These are phyloP conservation scores for Bombus pyrosoma DNA, from an alignment of 1,140 invertebrate species.

Conservation along the genomic window DNA sequence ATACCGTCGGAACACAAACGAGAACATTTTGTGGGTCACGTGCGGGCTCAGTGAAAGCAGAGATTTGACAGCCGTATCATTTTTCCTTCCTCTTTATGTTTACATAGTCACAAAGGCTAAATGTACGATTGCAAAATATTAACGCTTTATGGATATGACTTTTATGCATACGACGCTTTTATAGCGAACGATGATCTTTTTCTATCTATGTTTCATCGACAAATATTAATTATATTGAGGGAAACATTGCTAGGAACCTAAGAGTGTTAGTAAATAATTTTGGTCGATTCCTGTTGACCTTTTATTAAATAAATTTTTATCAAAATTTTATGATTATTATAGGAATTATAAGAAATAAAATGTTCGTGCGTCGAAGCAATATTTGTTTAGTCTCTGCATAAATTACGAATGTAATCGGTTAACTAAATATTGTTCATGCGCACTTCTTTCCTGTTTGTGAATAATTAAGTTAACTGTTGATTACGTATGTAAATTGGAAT, in stretches of 20 bases:
- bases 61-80: conserved; percentile 66
- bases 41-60: conserved; percentile 60
- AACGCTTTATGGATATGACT: not conserved
- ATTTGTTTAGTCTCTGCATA: not conserved
- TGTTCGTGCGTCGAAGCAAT: not conserved
- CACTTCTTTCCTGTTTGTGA: no score
- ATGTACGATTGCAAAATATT: not conserved
- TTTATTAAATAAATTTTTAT: not conserved
- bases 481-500: no score
- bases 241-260: no score
- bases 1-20: conserved; percentile 2
- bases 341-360: not conserved
- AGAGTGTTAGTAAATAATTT: no score
- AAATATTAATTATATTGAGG: no score
- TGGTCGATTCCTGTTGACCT: not conserved
- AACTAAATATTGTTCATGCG: not conserved
- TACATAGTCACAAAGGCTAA: not conserved
- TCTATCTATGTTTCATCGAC: not conserved
- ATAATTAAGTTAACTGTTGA: no score
- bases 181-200: not conserved
- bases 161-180: not conserved
- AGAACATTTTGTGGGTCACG: conserved; percentile 59
- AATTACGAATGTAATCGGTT: conserved; percentile 3
- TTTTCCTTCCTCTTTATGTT: conserved; percentile 40
- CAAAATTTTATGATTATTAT: not conserved